Conservation (phyloP, 92 coral and sea anemone genomes). For the Umimayanthus chanpuru region DNA sequence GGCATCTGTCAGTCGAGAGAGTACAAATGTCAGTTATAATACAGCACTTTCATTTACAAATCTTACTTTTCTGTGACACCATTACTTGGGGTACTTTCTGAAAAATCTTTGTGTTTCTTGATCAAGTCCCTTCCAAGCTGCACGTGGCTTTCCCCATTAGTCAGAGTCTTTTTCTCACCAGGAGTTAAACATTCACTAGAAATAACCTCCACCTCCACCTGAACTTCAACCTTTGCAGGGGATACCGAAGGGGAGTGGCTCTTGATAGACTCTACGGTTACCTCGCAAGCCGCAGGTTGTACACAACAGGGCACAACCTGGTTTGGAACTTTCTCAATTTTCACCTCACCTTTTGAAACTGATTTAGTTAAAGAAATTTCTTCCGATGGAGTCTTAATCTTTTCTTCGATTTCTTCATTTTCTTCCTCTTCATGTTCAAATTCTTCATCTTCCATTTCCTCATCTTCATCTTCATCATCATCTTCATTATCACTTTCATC, state of each 20-base stretch:
- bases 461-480: constrained; percentile 24
- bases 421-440: constrained; percentile 26
- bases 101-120: constrained; percentile 12
- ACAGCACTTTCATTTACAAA: neutral
- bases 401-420: neutral
- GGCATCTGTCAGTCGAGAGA: no score
- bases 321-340: constrained; percentile 40
- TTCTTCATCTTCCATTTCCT: constrained; percentile 35
- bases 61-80: constrained; percentile 30
- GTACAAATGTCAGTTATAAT: no score
- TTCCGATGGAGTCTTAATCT: neutral
- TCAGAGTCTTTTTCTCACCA: constrained; percentile 9
- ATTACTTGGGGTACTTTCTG: neutral
- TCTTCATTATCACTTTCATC: constrained; percentile 22
- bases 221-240: constrained; percentile 35
- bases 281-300: constrained; percentile 33
- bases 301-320: constrained; percentile 20
- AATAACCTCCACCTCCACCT: constrained; percentile 33
- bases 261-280: constrained; percentile 16
- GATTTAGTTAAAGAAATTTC: neutral
- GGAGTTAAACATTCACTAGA: constrained; percentile 2
- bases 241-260: constrained; percentile 39
- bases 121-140: constrained; percentile 11
- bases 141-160: constrained; percentile 6
- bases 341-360: constrained; percentile 31